Conservation (phyloP, 2,113 vertebrate genomes). For the Chaetodon auriga region DNA sequence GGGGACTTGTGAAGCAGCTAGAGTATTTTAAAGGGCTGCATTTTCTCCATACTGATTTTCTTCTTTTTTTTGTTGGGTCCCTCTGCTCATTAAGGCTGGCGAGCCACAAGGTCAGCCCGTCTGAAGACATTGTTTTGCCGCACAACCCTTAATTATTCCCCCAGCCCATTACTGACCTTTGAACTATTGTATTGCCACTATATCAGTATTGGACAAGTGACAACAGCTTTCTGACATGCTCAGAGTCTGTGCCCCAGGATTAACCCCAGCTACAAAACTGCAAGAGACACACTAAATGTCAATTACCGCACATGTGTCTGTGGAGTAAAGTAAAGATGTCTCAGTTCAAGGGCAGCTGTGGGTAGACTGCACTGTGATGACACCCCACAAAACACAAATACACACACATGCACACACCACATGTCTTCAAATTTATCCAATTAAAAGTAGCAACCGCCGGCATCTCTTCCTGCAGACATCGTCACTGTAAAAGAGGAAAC, state of each 20-base stretch:
- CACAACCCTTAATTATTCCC: conserved; percentile 68
- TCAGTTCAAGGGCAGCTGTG: conserved; percentile 17
- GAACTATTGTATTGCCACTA: conserved; percentile 47
- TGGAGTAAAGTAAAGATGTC: conserved; percentile 10
- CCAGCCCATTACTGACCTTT: conserved; percentile 65
- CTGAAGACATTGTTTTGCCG: conserved; percentile 56
- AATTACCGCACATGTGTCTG: conserved; percentile 8
- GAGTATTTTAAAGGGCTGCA: conserved; percentile 50
- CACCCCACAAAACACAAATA: conserved; percentile 14
- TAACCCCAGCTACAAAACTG: conserved; percentile 51
- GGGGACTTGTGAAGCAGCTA: conserved; percentile 17
- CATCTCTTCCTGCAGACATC: conserved; percentile 27
- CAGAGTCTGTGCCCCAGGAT: conserved; percentile 31
- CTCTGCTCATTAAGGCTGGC: conserved; percentile 55
- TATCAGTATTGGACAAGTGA: conserved; percentile 53
- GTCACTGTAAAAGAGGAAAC: conserved; percentile 37
- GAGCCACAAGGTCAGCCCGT: conserved; percentile 67
- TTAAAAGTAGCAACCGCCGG: conserved; percentile 47
- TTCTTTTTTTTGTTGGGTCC: conserved; percentile 17
- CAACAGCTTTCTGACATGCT: conserved; percentile 48
- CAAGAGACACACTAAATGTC: conserved; percentile 47
- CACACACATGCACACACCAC: conserved; percentile 7
- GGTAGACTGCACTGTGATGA: conserved; percentile 1
- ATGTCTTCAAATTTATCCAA: conserved; percentile 32
- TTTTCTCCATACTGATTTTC: conserved; percentile 48